These are phyloP conservation scores for Hippocampus guttulatus DNA, from an alignment of 2,113 vertebrate species.

Conservation along the genomic window DNA sequence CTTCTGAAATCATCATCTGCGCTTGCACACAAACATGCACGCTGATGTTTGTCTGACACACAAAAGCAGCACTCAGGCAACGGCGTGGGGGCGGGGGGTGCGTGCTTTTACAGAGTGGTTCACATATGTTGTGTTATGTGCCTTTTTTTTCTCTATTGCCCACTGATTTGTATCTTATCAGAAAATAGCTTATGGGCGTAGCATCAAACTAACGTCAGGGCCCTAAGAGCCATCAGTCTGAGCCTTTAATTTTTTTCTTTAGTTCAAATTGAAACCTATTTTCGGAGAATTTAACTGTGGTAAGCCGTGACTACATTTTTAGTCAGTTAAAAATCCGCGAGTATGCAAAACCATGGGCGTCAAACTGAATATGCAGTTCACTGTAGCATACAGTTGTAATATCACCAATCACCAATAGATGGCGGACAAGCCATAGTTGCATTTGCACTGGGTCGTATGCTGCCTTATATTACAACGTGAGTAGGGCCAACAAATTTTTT, in stretches of 20 bases:
- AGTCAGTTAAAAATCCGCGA: too few relatives aligned
- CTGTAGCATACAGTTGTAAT: too few relatives aligned
- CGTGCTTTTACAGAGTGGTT: slow-evolving; percentile 61
- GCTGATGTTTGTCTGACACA: slow-evolving; percentile 51
- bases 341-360: too few relatives aligned
- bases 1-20: slow-evolving; percentile 55
- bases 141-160: slow-evolving; percentile 59
- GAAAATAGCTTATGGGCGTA: slow-evolving; percentile 43
- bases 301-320: too few relatives aligned
- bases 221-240: slow-evolving; percentile 49
- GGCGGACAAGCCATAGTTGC: too few relatives aligned
- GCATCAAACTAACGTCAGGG: slow-evolving; percentile 47
- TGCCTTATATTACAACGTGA: too few relatives aligned
- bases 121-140: slow-evolving; percentile 69
- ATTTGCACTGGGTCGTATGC: too few relatives aligned
- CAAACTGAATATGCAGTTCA: too few relatives aligned
- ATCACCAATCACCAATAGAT: too few relatives aligned
- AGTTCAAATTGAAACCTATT: too few relatives aligned
- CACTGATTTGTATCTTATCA: slow-evolving; percentile 73
- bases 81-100: slow-evolving; percentile 54
- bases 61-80: slow-evolving; percentile 50
- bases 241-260: neutral
- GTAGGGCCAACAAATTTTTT: too few relatives aligned
- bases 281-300: too few relatives aligned
- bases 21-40: slow-evolving; percentile 51